Evolutionary conservation across 2,113 vertebrate species (phyloP), one percentile per base, ranked within the genome.

Genomic region (Elgaria multicarinata): DNA sequence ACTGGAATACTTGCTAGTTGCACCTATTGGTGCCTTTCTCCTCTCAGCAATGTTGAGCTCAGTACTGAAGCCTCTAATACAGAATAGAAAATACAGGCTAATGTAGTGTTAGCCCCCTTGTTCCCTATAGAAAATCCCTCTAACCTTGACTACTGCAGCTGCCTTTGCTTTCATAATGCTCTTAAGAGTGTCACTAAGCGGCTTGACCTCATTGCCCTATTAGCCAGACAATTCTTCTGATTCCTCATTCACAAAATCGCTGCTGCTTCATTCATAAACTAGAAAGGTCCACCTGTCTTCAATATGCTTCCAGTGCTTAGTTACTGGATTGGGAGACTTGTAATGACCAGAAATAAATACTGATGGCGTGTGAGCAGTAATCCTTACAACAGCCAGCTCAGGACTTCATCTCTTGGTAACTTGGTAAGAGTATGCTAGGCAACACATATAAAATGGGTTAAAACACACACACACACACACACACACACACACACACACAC

Each of bases 181-280:
- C 87, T 83, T 86, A 84, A n/a, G 8, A 50, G 86, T 78, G 18
- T 16, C 26, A 53, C 1, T 26, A 36, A 66, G 77, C 36, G 7
- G 62, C 55, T 87, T 87, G 79, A 46, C 22, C 39, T 82, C 85
- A 8, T 24, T 0, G 28, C 74, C 88, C 90, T 88, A 36, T 1
- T 69, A 81, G 26, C 24, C 13, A 50, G 86, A 94, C 88, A 79
- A 7, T 31, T 88, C 33, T 87, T 67, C 6, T 16, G 55, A 50
- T 26, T 78, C 53, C 66, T 62, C 75, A 78, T 89, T 89, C 44
- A 85, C 82, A 55, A 85, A 89, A 77, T 78, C 0, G 6, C 18
- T 69, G 24, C 82, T 67, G 33, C 33, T 91, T 92, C 83, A 67
- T 91, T 75, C n/a, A 83, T 90, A 31, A 92, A 85, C 26, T 85